Conservation (phyloP, 1,140 invertebrate species). For the Cyphomyrmex costatus region DNA sequence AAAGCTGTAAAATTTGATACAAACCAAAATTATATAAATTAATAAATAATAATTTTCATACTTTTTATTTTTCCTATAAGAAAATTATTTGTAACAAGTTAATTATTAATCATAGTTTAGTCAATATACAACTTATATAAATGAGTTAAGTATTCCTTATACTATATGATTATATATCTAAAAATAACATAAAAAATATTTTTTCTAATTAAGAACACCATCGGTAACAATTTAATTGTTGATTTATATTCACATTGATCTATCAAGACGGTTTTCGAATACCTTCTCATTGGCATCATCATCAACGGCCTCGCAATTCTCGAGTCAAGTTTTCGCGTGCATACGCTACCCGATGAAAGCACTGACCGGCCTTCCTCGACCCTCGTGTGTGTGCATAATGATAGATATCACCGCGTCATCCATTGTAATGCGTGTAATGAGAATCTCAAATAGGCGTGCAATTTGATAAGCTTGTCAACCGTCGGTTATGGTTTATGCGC, state of each 20-base stretch:
- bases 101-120: background rate
- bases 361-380: conserved; percentile 39
- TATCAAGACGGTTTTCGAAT: conserved; percentile 3
- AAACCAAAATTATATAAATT: no score
- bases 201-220: background rate
- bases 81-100: background rate
- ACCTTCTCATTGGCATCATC: background rate
- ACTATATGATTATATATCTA: background rate
- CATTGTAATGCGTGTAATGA: conserved; percentile 82
- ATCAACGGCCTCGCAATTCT: background rate
- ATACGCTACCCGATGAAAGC: conserved; percentile 48
- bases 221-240: background rate
- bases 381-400: conserved; percentile 69
- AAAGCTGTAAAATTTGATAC: no score
- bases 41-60: no score
- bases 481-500: conserved; percentile 78
- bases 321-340: conserved; percentile 35
- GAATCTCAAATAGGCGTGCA: conserved; percentile 80
- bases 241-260: background rate
- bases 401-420: conserved; percentile 78
- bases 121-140: no score
- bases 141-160: no score
- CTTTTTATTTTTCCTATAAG: background rate
- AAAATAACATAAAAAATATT: conserved; percentile 1
- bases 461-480: conserved; percentile 82